Conservation (phyloP, 2,113 vertebrate species). For the Gnathochromis pfefferi region DNA sequence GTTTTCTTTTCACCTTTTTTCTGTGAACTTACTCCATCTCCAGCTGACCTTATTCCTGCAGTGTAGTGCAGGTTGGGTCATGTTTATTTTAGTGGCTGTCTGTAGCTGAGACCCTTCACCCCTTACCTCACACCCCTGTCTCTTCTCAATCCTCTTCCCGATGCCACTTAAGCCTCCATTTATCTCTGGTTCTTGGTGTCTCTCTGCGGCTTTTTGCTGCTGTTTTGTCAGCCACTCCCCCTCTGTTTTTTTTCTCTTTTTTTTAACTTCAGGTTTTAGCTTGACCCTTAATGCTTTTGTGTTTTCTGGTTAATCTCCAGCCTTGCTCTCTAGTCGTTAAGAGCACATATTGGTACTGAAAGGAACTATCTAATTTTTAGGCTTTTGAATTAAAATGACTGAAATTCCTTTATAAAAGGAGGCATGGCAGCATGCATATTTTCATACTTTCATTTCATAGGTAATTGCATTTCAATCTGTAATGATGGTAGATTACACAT, state of each 20-base stretch:
- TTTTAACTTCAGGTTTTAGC: accelerated
- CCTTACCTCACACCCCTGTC: neutral
- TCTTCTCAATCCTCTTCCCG: neutral
- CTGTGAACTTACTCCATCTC: neutral
- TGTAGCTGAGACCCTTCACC: slow-evolving; percentile 4
- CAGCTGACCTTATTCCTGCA: neutral
- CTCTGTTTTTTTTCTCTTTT: accelerated
- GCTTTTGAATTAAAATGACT: neutral
- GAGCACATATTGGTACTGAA: neutral
- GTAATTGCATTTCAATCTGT: neutral
- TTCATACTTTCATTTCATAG: neutral
- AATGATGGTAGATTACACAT: neutral
- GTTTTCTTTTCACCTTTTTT: neutral
- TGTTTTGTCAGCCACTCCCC: neutral
- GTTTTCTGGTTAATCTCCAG: neutral
- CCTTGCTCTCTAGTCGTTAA: neutral
- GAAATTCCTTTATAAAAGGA: neutral
- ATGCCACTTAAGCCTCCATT: neutral
- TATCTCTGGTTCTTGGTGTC: neutral
- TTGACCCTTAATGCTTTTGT: neutral
- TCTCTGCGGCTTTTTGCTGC: neutral
- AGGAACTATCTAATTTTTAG: neutral
- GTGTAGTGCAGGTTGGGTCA: neutral
- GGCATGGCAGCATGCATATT: neutral
- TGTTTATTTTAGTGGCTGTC: slow-evolving; percentile 20